Conservation (phyloP, 92 coral and sea anemone species). For the Bergia puertoricense region DNA sequence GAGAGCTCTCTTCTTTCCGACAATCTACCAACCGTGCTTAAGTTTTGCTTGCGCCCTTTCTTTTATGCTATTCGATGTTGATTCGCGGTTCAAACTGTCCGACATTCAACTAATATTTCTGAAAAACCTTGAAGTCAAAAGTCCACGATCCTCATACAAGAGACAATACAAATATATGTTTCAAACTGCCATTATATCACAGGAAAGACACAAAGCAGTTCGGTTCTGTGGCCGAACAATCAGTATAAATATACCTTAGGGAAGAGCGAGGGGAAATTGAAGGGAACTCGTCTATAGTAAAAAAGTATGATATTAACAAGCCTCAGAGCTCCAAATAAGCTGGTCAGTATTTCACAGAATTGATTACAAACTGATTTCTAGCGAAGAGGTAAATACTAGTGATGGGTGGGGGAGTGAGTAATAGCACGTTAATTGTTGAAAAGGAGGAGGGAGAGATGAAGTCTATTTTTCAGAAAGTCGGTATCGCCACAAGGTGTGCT, state of each 20-base stretch:
- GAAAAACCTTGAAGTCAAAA: slow-evolving; percentile 41
- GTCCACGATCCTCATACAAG: slow-evolving; percentile 42
- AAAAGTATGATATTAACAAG: background rate
- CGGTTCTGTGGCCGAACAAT: background rate
- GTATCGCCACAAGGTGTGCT: background rate
- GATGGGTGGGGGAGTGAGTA: background rate
- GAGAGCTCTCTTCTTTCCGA: background rate
- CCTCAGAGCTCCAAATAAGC: background rate
- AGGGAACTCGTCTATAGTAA: background rate
- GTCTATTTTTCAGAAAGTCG: background rate
- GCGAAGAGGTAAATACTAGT: background rate
- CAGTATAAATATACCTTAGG: slow-evolving; percentile 4
- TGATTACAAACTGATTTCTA: background rate
- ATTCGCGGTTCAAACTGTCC: slow-evolving; percentile 42
- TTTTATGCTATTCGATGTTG: slow-evolving; percentile 40
- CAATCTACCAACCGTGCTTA: background rate
- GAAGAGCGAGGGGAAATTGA: background rate
- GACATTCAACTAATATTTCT: slow-evolving; percentile 46
- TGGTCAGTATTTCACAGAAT: background rate
- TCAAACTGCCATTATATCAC: slow-evolving; percentile 40
- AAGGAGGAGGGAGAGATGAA: background rate
- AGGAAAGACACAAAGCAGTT: slow-evolving; percentile 30
- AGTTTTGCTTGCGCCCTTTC: slow-evolving; percentile 24
- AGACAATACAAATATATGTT: slow-evolving; percentile 38
- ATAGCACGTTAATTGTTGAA: background rate